phyloP scores from a whole-genome alignment of 1,140 invertebrate genomes.

The Caenorhabditis remanei region DNA sequence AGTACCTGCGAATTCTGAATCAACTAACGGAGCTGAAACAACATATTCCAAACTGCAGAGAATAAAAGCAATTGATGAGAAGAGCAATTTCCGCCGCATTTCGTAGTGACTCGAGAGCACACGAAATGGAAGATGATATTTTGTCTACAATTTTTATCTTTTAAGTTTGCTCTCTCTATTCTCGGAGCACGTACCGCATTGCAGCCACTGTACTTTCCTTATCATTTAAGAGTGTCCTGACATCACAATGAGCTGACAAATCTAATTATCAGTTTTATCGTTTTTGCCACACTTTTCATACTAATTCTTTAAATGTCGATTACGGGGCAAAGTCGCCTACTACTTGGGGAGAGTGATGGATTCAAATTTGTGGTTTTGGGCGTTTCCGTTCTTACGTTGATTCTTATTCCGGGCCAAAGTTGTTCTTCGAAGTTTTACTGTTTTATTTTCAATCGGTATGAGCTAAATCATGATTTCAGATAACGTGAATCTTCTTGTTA shows the following conservation, averaged over 20 bases:
- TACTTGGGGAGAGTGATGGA: too few species aligned
- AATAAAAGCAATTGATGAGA: not conserved
- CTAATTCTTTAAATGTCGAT: conserved; percentile 33
- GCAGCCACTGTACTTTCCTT: conserved; percentile 50
- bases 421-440: too few species aligned
- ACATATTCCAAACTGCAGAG: not conserved
- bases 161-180: conserved; percentile 6
- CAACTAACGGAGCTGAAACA: not conserved
- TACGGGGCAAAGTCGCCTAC: conserved; percentile 1
- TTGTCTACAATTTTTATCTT: not conserved
- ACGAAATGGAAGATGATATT: conserved; percentile 30
- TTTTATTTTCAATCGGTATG: too few species aligned
- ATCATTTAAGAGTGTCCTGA: not conserved
- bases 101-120: conserved; percentile 19
- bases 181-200: not conserved
- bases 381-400: too few species aligned
- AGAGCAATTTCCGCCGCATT: conserved; percentile 38
- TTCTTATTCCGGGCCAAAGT: too few species aligned
- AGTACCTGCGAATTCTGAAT: not conserved
- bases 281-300: conserved; percentile 12
- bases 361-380: not conserved
- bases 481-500: too few species aligned
- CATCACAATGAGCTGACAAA: conserved; percentile 37
- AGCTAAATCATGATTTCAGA: too few species aligned
- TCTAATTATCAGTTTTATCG: conserved; percentile 16